Percentiles rank a stretch among this genome's conserved stretches.
Conservation (phyloP, 1,140 invertebrate genomes). For the Sycophaga agraensis region DNA sequence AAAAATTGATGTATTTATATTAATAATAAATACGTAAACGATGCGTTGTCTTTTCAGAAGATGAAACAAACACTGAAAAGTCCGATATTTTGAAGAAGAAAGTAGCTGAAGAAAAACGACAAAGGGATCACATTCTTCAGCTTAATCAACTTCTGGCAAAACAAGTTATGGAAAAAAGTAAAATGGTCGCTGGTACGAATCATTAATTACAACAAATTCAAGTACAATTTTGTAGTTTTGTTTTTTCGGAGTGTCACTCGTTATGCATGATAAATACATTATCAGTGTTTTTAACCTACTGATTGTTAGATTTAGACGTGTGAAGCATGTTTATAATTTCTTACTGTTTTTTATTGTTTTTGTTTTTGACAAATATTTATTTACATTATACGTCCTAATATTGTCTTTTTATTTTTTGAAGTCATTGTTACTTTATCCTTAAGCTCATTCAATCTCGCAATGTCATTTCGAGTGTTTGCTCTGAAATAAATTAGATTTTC, state of each 20-base stretch:
- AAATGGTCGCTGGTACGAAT: slow-evolving; percentile 84
- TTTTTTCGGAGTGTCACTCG: slow-evolving; percentile 29
- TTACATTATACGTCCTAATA: background rate
- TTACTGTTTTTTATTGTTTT: slow-evolving; percentile 5
- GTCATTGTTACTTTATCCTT: slow-evolving; percentile 9
- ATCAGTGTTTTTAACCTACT: slow-evolving; percentile 9
- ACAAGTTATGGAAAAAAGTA: slow-evolving; percentile 91
- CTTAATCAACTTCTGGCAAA: slow-evolving; percentile 89
- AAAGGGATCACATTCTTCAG: slow-evolving; percentile 83
- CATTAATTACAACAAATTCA: background rate
- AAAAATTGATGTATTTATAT: too few relatives aligned
- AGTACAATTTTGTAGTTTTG: slow-evolving; percentile 26
- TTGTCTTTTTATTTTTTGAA: slow-evolving; percentile 6
- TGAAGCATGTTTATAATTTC: slow-evolving; percentile 16
- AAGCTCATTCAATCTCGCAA: slow-evolving; percentile 19
- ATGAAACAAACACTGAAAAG: slow-evolving; percentile 47
- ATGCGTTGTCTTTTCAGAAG: slow-evolving; percentile 43
- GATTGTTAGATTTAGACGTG: slow-evolving; percentile 21
- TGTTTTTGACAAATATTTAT: slow-evolving; percentile 1
- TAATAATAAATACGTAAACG: too few relatives aligned
- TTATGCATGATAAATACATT: slow-evolving; percentile 30
- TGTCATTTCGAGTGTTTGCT: slow-evolving; percentile 25
- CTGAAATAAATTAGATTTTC: slow-evolving; percentile 19
- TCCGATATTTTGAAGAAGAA: slow-evolving; percentile 58
- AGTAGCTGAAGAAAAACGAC: slow-evolving; percentile 79